Evolutionary conservation across 2,113 vertebrate species (phyloP), one percentile per base, ranked within the genome.

Genomic region (Rhinolophus ferrumequinum): DNA sequence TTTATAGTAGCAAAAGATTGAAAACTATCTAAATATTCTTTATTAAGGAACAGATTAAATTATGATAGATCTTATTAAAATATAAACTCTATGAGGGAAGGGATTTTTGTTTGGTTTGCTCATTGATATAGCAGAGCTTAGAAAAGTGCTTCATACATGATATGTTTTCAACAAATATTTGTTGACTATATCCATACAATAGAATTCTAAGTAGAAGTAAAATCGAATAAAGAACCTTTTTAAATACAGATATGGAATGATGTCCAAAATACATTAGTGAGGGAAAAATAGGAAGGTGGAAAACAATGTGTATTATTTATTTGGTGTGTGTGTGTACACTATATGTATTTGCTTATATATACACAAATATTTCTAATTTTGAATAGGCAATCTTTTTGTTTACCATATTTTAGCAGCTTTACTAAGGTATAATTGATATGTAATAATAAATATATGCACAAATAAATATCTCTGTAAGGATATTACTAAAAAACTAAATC

Each of bases 151-250:
- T 67, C 24, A 72, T 3, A 72, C 1, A 28, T 50, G 66, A 2
- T 62, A 77, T n/a, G 28, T 70, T 76, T 81, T 90, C 52, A 77
- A 44, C 75, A 93, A 66, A 3, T 93, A 79, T 54, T 90, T 80
- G 52, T 72, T 54, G 21, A 58, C 24, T 77, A 47, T 62, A 54
- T 14, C 7, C 15, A 83, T 8, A 47, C 11, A 90, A 92, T 15
- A 52, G 33, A 66, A 52, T 41, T 47, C 33, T 66, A 83, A 90
- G 8, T 16, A 76, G 35, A 84, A 93, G 30, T 60, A 77, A 95
- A 96, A 77, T 21, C 52, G 16, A 88, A 77, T 73, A 33, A 72
- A 85, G 58, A 70, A 79, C 66, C 3, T 88, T 84, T 87, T 67
- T 7, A 93, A 80, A 84, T 83, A 69, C 12, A 80, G 35, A 47